A percentile compares a stretch with the other conserved stretches of the same genome.
phyloP scores from a whole-genome alignment of 2,113 vertebrate genomes.

The Anolis sagrei region DNA sequence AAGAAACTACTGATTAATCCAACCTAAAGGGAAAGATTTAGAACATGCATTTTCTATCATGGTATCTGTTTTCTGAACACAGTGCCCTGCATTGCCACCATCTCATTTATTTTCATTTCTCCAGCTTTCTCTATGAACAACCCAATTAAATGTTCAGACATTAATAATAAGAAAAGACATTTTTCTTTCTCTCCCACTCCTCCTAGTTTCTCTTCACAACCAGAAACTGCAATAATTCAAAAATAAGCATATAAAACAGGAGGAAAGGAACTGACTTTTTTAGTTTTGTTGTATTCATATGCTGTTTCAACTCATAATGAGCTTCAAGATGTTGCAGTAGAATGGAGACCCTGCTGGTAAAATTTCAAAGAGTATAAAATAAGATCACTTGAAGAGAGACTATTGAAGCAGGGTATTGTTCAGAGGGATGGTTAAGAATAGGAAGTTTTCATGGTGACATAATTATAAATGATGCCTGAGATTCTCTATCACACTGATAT shows the following conservation, averaged over 20 bases:
- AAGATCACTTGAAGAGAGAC: not conserved
- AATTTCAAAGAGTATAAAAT: slow-evolving; percentile 21
- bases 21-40: not conserved
- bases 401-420: not conserved
- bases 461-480: not conserved
- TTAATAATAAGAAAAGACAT: not conserved
- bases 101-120: slow-evolving; percentile 16
- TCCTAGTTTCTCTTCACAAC: not conserved
- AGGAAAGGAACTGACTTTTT: not conserved
- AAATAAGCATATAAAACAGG: not conserved
- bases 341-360: not conserved
- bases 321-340: not conserved
- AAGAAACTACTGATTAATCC: not conserved
- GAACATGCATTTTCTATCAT: not conserved
- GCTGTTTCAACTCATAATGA: slow-evolving; percentile 9
- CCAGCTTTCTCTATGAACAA: not conserved
- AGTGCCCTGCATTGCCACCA: not conserved
- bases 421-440: not conserved
- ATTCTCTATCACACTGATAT: not conserved
- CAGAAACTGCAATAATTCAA: not conserved
- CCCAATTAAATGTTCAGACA: slow-evolving; percentile 5
- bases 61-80: not conserved
- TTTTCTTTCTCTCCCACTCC: not conserved
- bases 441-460: not conserved
- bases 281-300: not conserved